phyloP scores from a whole-genome alignment of 2,113 vertebrate species.

The Choloepus hoffmanni region DNA sequence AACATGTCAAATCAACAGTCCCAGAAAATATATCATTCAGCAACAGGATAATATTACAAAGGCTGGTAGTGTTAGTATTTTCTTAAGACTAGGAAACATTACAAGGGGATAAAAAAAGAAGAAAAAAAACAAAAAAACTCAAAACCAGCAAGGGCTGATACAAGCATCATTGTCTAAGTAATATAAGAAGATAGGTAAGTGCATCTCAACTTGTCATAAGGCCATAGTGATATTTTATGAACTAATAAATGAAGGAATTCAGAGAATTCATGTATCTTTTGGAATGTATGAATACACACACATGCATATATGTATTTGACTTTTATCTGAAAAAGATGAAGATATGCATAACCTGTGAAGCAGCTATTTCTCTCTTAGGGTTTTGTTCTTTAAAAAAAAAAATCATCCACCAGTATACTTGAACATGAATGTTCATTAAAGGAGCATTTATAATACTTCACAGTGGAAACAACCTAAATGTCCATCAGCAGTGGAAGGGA shows the following conservation, averaged over 20 bases:
- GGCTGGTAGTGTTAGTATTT: background rate
- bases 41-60: constrained; percentile 16
- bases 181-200: background rate
- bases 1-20: background rate
- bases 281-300: background rate
- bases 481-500: background rate
- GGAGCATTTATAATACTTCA: background rate
- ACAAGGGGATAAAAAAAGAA: background rate
- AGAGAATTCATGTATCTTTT: background rate
- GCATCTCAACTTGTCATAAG: background rate
- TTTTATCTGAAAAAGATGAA: background rate
- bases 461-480: background rate
- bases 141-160: background rate
- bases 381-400: background rate
- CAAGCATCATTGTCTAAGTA: background rate
- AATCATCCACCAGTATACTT: background rate
- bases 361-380: background rate
- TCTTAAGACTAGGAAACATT: background rate
- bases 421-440: background rate
- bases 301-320: background rate
- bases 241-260: background rate
- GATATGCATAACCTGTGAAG: background rate
- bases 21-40: background rate
- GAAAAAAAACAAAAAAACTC: background rate
- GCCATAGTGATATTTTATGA: background rate